Evolutionary conservation across 2,888 invertebrate species (phyloP).

Genomic region (Aphidoletes aphidimyza): DNA sequence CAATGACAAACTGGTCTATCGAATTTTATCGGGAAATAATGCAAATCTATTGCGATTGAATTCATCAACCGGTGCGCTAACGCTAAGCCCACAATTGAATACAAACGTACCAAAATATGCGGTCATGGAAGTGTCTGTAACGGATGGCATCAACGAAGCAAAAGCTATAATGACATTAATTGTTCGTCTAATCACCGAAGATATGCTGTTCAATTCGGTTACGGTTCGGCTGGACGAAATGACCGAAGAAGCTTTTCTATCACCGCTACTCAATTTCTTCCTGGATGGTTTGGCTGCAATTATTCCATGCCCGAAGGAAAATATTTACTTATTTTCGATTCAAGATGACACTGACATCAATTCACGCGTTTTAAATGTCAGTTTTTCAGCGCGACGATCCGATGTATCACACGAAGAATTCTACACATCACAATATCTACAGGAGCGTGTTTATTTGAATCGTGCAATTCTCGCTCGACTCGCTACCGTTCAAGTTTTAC

Average conservation of each 20-base stretch:
- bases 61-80: constrained; percentile 83
- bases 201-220: constrained; percentile 94
- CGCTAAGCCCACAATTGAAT: constrained; percentile 90
- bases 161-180: constrained; percentile 92
- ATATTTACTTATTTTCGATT: constrained; percentile 91
- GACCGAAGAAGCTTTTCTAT: constrained; percentile 91
- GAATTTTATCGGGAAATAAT: constrained; percentile 90
- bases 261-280: constrained; percentile 87
- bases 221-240: constrained; percentile 92
- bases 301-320: constrained; percentile 90
- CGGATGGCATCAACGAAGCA: constrained; percentile 93
- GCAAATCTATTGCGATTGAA: constrained; percentile 89
- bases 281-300: constrained; percentile 91
- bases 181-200: constrained; percentile 90
- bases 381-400: constrained; percentile 87
- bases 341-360: constrained; percentile 92
- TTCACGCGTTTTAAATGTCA: constrained; percentile 89
- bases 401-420: constrained; percentile 82
- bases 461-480: constrained; percentile 85
- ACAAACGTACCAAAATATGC: constrained; percentile 95
- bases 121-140: constrained; percentile 92
- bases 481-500: constrained; percentile 90
- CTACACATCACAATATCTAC: constrained; percentile 87
- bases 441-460: constrained; percentile 94
- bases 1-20: constrained; percentile 82